A percentile compares a stretch with the other conserved stretches of the same genome.
phyloP scores from a whole-genome alignment of 2,797 vertebrate genomes.

The Pachyuromys duprasi region DNA sequence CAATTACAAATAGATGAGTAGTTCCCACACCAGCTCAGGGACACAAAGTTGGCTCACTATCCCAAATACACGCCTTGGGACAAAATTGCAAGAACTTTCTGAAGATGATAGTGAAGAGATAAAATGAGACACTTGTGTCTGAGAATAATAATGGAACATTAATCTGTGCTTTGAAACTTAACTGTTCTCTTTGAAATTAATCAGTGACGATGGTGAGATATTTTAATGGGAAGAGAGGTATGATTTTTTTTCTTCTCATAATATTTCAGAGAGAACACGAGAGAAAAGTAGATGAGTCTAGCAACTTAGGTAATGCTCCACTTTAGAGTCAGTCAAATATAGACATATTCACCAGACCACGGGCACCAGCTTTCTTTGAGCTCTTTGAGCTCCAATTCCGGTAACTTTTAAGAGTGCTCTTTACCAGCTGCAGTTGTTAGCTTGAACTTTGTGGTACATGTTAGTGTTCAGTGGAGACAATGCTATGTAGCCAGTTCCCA shows the following conservation, averaged over 20 bases:
- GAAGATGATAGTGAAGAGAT: background rate
- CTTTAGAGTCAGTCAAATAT: background rate
- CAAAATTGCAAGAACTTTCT: background rate
- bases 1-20: fast-evolving
- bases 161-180: background rate
- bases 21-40: background rate
- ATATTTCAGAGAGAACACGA: background rate
- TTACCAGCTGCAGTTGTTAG: background rate
- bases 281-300: background rate
- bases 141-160: no score
- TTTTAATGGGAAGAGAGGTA: background rate
- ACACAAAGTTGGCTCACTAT: background rate
- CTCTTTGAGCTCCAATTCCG: background rate
- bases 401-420: background rate
- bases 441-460: background rate
- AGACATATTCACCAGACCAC: background rate
- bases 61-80: background rate
- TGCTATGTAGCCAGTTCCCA: background rate
- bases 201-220: background rate
- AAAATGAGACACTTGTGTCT: background rate
- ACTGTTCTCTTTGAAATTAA: background rate
- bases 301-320: background rate
- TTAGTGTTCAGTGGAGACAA: background rate
- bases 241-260: background rate
- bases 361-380: background rate